Evolutionary conservation across 37 sponge, comb jelly and placozoan species (phyloP).

Genomic region (Beroe forskalii): DNA sequence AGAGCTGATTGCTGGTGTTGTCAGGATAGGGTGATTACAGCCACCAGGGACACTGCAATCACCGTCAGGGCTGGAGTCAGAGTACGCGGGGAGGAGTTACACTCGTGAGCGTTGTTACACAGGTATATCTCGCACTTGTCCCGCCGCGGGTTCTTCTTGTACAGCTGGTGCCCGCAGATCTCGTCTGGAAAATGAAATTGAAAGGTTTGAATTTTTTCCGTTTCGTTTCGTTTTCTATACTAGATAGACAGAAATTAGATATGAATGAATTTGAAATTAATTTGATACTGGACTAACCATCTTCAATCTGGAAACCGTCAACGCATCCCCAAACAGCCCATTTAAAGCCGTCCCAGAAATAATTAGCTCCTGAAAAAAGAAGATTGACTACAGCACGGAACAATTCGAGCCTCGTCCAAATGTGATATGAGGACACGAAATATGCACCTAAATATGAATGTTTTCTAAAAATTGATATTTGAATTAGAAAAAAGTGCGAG

Average conservation of each 20-base stretch:
- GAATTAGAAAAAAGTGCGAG: no score
- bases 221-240: no score
- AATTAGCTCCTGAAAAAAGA: slow-evolving; percentile 10
- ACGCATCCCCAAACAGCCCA: slow-evolving; percentile 65
- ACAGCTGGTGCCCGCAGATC: slow-evolving; percentile 31
- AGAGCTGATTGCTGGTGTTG: no score
- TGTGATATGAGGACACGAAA: no score
- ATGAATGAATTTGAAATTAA: no score
- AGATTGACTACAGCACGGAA: no score
- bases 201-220: no score
- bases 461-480: not conserved
- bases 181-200: no score
- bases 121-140: slow-evolving; percentile 12
- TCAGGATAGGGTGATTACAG: not conserved
- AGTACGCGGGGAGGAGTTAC: not conserved
- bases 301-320: slow-evolving; percentile 59
- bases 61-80: not conserved
- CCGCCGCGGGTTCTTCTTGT: slow-evolving; percentile 36
- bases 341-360: slow-evolving; percentile 40
- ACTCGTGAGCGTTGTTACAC: slow-evolving; percentile 60
- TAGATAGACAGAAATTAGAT: no score
- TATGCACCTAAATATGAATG: no score
- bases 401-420: no score
- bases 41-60: not conserved
- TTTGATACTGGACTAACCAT: no score